A percentile compares a stretch with the other conserved stretches of the same genome.
Conservation (phyloP, 2,113 vertebrate species). For the Neolamprologus fasciatus region DNA sequence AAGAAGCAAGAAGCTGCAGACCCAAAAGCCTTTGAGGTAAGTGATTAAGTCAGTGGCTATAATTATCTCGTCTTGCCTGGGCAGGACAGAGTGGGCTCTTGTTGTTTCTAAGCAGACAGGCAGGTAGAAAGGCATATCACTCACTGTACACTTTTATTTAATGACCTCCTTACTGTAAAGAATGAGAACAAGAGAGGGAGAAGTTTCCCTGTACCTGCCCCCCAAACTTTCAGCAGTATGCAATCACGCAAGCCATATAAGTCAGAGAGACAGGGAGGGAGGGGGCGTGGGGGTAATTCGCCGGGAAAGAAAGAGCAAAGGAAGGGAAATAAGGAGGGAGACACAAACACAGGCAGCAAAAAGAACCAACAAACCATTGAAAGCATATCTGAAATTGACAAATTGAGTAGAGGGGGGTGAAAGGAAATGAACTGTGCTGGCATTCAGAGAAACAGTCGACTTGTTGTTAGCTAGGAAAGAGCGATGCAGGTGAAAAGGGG, state of each 20-base stretch:
- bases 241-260: constrained; percentile 1
- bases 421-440: constrained; percentile 5
- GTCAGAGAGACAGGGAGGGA: neutral
- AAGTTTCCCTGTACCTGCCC: constrained; percentile 50
- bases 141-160: constrained; percentile 62
- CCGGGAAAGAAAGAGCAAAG: neutral
- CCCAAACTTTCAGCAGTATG: constrained; percentile 57
- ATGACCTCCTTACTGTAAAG: constrained; percentile 52
- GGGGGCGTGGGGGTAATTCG: neutral
- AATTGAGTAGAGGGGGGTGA: neutral
- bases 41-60: constrained; percentile 55
- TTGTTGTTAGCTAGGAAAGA: constrained; percentile 36
- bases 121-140: constrained; percentile 46
- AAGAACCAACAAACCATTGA: constrained; percentile 25
- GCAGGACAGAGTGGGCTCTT: constrained; percentile 58
- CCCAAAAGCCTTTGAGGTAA: constrained; percentile 43
- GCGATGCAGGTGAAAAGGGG: constrained; percentile 35
- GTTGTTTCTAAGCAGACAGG: constrained; percentile 39
- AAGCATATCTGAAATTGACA: constrained; percentile 43
- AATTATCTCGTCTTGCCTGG: constrained; percentile 60
- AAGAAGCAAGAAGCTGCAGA: neutral
- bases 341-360: constrained; percentile 21
- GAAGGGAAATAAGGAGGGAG: neutral
- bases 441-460: constrained; percentile 22
- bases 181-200: neutral